Conservation (phyloP, 2,113 vertebrate genomes). For the Notarius quadriscutis region DNA sequence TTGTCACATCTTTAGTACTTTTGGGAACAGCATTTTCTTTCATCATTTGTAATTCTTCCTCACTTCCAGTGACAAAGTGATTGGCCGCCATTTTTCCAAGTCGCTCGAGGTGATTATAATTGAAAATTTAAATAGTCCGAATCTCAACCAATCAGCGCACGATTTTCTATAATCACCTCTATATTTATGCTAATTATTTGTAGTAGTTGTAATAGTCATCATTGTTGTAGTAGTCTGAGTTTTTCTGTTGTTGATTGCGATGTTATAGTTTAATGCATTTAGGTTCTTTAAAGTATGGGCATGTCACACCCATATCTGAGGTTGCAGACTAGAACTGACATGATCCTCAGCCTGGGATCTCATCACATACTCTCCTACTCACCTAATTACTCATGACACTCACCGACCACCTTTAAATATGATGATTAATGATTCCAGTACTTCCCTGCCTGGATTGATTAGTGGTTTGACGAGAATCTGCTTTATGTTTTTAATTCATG, state of each 20-base stretch:
- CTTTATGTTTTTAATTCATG: background rate
- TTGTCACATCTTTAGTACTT: too few species aligned
- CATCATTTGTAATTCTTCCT: too few species aligned
- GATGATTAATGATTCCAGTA: constrained; percentile 1
- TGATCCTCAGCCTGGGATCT: background rate
- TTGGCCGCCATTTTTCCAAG: too few species aligned
- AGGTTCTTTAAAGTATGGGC: background rate
- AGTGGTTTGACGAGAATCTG: background rate
- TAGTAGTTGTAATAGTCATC: background rate
- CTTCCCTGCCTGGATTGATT: background rate
- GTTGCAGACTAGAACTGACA: background rate
- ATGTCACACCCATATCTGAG: background rate
- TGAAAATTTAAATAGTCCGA: too few species aligned
- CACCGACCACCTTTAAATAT: background rate
- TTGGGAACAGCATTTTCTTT: too few species aligned
- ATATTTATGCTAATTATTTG: background rate
- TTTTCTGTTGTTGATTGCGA: background rate
- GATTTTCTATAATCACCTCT: too few species aligned
- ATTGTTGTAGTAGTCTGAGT: background rate
- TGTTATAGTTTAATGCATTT: background rate
- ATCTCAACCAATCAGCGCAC: too few species aligned
- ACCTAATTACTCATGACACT: background rate
- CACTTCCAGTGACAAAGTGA: too few species aligned
- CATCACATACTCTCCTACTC: background rate
- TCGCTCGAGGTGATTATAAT: too few species aligned